These are phyloP conservation scores for Xestia sexstrigata DNA, from an alignment of 2,888 invertebrate genomes.

Conservation along the genomic window DNA sequence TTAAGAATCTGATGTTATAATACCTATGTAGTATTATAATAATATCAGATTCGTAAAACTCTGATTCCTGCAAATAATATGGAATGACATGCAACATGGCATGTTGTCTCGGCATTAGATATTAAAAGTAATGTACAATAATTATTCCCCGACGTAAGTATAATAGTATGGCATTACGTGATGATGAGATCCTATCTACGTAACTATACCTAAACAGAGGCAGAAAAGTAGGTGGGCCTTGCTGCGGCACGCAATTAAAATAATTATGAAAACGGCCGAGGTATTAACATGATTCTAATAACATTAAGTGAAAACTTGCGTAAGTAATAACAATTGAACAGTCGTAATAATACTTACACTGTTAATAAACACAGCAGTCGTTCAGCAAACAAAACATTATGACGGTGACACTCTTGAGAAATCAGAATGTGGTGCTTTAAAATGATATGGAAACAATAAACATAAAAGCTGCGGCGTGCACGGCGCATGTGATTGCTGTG, in stretches of 20 bases:
- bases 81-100: constrained; percentile 43
- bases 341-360: constrained; percentile 76
- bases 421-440: constrained; percentile 88
- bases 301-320: constrained; percentile 84
- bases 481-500: constrained; percentile 88
- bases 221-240: constrained; percentile 42
- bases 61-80: neutral
- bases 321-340: constrained; percentile 77
- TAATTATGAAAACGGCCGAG: constrained; percentile 54
- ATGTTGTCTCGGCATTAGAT: constrained; percentile 29
- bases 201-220: constrained; percentile 4
- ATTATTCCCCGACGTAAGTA: constrained; percentile 23
- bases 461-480: constrained; percentile 85
- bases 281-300: constrained; percentile 75
- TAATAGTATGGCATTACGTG: constrained; percentile 37
- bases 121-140: constrained; percentile 17
- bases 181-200: constrained; percentile 40
- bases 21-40: too few species aligned
- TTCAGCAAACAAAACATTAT: constrained; percentile 84
- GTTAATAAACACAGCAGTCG: constrained; percentile 74
- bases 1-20: neutral
- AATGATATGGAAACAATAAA: constrained; percentile 90
- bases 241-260: constrained; percentile 30
- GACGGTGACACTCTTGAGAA: constrained; percentile 88
- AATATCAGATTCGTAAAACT: neutral